Evolutionary conservation across 2,113 vertebrate species (phyloP).

Genomic region (Cavia porcellus): DNA sequence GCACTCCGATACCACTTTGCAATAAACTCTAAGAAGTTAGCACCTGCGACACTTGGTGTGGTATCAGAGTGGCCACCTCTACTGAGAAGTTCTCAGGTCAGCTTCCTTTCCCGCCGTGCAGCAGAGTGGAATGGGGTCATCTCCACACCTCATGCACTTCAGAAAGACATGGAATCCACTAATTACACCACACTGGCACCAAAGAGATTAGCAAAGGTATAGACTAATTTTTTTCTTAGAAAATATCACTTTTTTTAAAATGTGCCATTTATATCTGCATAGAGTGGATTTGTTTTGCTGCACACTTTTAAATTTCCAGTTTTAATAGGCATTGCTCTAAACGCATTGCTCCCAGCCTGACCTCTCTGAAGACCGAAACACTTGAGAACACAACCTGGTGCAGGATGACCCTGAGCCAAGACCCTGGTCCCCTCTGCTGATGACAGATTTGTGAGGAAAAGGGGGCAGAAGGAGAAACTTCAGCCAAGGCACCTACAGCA

Average conservation of each 20-base stretch:
- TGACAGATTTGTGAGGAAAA: fast-evolving
- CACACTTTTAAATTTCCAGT: not conserved
- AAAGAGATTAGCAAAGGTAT: not conserved
- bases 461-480: not conserved
- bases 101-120: not conserved
- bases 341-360: not conserved
- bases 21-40: not conserved
- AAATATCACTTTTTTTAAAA: not conserved
- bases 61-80: fast-evolving
- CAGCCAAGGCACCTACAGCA: not conserved
- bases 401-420: fast-evolving
- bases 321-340: no score
- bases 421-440: not conserved
- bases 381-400: fast-evolving
- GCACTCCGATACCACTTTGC: no score
- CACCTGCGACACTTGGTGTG: fast-evolving
- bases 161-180: not conserved
- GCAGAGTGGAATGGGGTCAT: not conserved
- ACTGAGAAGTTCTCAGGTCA: fast-evolving
- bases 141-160: not conserved
- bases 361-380: not conserved
- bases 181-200: no score
- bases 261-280: not conserved
- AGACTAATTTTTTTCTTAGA: not conserved
- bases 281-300: not conserved